Conservation (phyloP, 2,888 invertebrate genomes). For the Clepsis dumicolana region DNA sequence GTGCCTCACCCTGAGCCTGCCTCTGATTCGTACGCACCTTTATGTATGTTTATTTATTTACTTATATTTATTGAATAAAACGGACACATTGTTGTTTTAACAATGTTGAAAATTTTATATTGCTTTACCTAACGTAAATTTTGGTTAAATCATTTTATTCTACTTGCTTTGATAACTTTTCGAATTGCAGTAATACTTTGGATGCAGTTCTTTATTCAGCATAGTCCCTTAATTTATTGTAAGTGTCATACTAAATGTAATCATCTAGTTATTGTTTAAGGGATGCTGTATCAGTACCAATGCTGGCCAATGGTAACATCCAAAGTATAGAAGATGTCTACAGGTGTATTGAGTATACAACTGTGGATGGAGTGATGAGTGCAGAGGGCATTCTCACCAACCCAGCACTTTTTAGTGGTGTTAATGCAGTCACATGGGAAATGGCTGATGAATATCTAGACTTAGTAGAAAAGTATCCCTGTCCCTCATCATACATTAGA, state of each 20-base stretch:
- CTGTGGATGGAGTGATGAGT: conserved; percentile 95
- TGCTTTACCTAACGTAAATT: too few species aligned
- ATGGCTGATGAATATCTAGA: conserved; percentile 95
- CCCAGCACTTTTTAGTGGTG: conserved; percentile 95
- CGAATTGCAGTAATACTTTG: too few species aligned
- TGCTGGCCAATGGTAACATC: conserved; percentile 99
- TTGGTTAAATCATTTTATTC: too few species aligned
- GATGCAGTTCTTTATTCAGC: too few species aligned
- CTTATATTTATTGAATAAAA: too few species aligned
- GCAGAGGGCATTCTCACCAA: conserved; percentile 99
- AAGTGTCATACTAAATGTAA: background rate
- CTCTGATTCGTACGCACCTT: too few species aligned
- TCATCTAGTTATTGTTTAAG: conserved; percentile 75
- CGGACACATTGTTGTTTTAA: too few species aligned
- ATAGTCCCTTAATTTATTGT: background rate
- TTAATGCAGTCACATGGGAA: conserved; percentile 94
- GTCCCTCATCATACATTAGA: conserved; percentile 95
- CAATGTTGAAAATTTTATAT: too few species aligned
- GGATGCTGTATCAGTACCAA: conserved; percentile 94
- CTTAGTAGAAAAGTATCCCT: conserved; percentile 93
- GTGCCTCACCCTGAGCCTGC: too few species aligned
- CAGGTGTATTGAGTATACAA: conserved; percentile 93
- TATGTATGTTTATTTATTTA: too few species aligned
- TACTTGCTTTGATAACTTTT: too few species aligned
- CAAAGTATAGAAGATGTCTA: conserved; percentile 95